A percentile compares a stretch with the other conserved stretches of the same genome.
These are phyloP conservation scores for Drosophila subquinaria DNA, from an alignment of 2,888 invertebrate genomes.

Conservation along the genomic window DNA sequence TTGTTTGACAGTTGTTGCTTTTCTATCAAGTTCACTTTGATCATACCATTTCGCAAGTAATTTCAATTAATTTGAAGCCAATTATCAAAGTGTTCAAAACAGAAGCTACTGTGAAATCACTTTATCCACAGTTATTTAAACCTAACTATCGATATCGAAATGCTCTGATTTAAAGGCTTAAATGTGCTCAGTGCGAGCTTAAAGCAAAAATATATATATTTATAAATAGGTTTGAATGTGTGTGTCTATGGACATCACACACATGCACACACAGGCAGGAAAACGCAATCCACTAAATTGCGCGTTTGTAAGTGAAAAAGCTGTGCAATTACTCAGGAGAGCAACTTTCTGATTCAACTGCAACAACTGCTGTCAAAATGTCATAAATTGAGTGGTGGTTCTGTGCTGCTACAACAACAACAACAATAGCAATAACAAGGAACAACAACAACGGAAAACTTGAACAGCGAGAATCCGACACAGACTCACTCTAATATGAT, in stretches of 20 bases:
- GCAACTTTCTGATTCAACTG: constrained; percentile 79
- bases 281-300: constrained; percentile 75
- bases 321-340: constrained; percentile 79
- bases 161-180: constrained; percentile 34
- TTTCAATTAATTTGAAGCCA: constrained; percentile 9
- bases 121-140: neutral
- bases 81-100: constrained; percentile 6
- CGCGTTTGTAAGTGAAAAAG: constrained; percentile 80
- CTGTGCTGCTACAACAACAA: constrained; percentile 20
- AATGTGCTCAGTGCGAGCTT: constrained; percentile 9
- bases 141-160: neutral
- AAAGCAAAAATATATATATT: neutral
- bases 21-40: neutral
- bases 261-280: constrained; percentile 43
- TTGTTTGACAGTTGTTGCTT: neutral
- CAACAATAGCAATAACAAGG: constrained; percentile 30
- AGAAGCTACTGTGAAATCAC: neutral
- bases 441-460: constrained; percentile 29
- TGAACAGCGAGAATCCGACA: constrained; percentile 22
- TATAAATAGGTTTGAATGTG: constrained; percentile 2
- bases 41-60: neutral
- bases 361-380: constrained; percentile 81
- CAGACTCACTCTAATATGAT: constrained; percentile 34
- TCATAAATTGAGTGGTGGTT: constrained; percentile 76
- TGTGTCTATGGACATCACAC: constrained; percentile 9